Percentiles rank a stretch among this genome's conserved stretches.
Evolutionary conservation across 2,888 invertebrate species (phyloP).

Genomic region (Galeruca laticollis): DNA sequence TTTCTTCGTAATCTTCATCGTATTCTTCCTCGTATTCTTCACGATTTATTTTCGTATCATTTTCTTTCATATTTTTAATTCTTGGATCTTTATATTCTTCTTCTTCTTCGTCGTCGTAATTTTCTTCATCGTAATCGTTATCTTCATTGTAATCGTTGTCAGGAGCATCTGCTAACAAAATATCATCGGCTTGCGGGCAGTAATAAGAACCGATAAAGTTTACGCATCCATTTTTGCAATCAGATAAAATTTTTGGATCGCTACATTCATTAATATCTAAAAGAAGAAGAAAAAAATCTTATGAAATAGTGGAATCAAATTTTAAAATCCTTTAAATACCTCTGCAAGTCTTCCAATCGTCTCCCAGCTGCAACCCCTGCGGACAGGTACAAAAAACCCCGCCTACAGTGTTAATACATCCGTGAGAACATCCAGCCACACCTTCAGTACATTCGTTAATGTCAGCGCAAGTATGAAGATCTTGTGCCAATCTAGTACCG

Average conservation of each 20-base stretch:
- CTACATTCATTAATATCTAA: constrained; percentile 78
- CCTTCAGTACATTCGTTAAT: constrained; percentile 50
- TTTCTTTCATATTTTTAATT: constrained; percentile 31
- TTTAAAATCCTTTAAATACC: constrained; percentile 48
- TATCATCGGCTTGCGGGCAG: constrained; percentile 57
- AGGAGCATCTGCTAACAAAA: constrained; percentile 47
- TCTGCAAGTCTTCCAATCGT: constrained; percentile 61
- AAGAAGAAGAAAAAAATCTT: constrained; percentile 31
- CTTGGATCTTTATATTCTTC: constrained; percentile 43
- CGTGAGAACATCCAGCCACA: constrained; percentile 62
- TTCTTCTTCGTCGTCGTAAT: constrained; percentile 46
- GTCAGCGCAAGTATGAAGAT: constrained; percentile 70
- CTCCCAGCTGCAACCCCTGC: constrained; percentile 58
- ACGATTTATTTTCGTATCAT: not conserved
- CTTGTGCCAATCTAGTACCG: constrained; percentile 70
- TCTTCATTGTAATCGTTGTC: constrained; percentile 43
- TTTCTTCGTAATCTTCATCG: constrained; percentile 3
- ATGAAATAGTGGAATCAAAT: not conserved
- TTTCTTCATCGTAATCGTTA: constrained; percentile 47
- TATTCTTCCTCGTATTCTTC: constrained; percentile 8
- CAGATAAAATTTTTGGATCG: constrained; percentile 59
- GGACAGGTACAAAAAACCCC: constrained; percentile 62
- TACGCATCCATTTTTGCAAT: constrained; percentile 70
- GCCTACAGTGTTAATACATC: constrained; percentile 70
- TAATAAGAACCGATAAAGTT: constrained; percentile 75